Percentiles rank a stretch among this genome's conserved stretches.
phyloP scores from a whole-genome alignment of 2,797 vertebrate species.

The Acipenser oxyrinchus region DNA sequence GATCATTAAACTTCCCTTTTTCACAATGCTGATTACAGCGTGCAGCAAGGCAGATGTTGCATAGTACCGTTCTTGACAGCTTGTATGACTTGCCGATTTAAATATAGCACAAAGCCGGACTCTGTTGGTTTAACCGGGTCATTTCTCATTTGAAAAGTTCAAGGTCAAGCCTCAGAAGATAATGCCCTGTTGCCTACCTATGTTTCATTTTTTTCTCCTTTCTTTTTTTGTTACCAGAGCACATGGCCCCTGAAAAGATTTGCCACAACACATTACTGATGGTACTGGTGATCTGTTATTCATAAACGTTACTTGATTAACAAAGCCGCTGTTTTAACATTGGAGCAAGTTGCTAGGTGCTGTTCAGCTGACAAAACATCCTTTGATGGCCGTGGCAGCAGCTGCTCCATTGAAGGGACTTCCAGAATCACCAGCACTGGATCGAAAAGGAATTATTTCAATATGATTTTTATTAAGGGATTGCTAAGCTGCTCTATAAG shows the following conservation, averaged over 20 bases:
- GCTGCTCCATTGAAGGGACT: slow-evolving; percentile 31
- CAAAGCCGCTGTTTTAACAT: slow-evolving; percentile 27
- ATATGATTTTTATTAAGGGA: too few relatives aligned
- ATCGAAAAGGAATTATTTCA: slow-evolving; percentile 3
- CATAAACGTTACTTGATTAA: slow-evolving; percentile 29
- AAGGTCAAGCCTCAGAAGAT: slow-evolving; percentile 49
- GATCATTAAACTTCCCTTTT: slow-evolving; percentile 78
- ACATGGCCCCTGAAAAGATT: background rate
- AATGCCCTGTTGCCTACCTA: background rate
- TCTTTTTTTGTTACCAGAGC: too few relatives aligned
- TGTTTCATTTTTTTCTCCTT: background rate
- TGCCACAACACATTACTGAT: slow-evolving; percentile 18
- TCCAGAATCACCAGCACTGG: slow-evolving; percentile 29
- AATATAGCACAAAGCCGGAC: slow-evolving; percentile 58
- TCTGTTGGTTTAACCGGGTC: slow-evolving; percentile 54
- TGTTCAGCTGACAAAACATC: slow-evolving; percentile 33
- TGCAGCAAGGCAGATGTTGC: slow-evolving; percentile 68
- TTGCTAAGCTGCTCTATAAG: too few relatives aligned
- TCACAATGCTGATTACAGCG: slow-evolving; percentile 66
- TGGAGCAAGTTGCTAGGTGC: slow-evolving; percentile 26
- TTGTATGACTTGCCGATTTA: slow-evolving; percentile 54
- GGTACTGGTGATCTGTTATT: slow-evolving; percentile 24
- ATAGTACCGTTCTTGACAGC: slow-evolving; percentile 25
- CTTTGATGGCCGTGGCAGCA: slow-evolving; percentile 31
- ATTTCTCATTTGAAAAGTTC: slow-evolving; percentile 51